phyloP scores from a whole-genome alignment of 2,797 vertebrate genomes.

The Pangasius macronema region DNA sequence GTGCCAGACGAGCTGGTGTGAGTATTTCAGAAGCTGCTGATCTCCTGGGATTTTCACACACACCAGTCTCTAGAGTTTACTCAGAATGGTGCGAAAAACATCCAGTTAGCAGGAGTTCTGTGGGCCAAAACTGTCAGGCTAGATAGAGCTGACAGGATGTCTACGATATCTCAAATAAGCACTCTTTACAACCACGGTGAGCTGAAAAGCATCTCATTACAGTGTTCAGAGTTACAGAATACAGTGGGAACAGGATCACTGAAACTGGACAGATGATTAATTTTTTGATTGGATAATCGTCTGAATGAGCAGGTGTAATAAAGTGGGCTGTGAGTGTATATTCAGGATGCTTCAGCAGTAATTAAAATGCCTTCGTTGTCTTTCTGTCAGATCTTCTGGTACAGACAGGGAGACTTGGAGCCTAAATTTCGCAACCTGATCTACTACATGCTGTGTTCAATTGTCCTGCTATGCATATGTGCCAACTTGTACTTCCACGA shows the following conservation, averaged over 20 bases:
- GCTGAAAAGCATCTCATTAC: no score
- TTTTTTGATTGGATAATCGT: not conserved
- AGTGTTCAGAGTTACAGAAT: not conserved
- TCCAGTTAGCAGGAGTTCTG: not conserved
- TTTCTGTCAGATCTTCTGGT: slow-evolving; percentile 89
- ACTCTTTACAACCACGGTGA: not conserved
- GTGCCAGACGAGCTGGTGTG: no score
- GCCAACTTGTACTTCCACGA: slow-evolving; percentile 98
- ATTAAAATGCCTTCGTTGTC: not conserved
- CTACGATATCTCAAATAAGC: not conserved
- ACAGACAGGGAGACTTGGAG: slow-evolving; percentile 96
- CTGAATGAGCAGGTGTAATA: not conserved
- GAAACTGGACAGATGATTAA: not conserved
- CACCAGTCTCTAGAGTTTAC: not conserved
- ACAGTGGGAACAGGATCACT: not conserved
- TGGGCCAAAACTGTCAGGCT: not conserved
- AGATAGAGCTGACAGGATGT: not conserved
- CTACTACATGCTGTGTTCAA: slow-evolving; percentile 92
- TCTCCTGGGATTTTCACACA: not conserved
- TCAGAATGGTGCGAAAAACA: not conserved
- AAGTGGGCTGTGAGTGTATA: not conserved
- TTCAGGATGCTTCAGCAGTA: not conserved
- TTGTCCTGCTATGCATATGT: slow-evolving; percentile 96
- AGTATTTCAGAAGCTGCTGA: not conserved
- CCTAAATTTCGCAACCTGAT: slow-evolving; percentile 97